Percentiles rank a stretch among this genome's conserved stretches.
Evolutionary conservation across 2,888 invertebrate genomes (phyloP).

Genomic region (Dynastes maya): DNA sequence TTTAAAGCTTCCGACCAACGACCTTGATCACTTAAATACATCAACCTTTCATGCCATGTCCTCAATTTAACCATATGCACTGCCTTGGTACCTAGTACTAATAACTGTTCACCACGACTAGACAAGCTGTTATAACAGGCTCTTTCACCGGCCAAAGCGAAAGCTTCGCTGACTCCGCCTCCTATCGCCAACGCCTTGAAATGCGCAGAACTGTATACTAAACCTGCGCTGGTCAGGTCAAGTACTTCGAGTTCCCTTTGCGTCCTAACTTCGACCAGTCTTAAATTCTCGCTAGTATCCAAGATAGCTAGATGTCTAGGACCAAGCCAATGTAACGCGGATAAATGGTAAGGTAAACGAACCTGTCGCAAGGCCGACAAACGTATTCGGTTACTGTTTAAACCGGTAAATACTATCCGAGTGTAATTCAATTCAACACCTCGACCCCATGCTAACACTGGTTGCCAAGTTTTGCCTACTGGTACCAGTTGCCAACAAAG

Average conservation of each 20-base stretch:
- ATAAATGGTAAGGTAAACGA: slow-evolving; percentile 80
- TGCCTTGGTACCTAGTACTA: slow-evolving; percentile 79
- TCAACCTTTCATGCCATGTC: slow-evolving; percentile 79
- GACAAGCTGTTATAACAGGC: slow-evolving; percentile 85
- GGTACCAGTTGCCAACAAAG: slow-evolving; percentile 94
- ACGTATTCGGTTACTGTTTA: slow-evolving; percentile 70
- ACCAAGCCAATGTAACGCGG: slow-evolving; percentile 87
- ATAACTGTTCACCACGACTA: slow-evolving; percentile 79
- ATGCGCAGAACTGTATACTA: slow-evolving; percentile 91
- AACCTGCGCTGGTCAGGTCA: slow-evolving; percentile 85
- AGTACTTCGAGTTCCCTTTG: slow-evolving; percentile 89
- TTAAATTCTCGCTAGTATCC: slow-evolving; percentile 89
- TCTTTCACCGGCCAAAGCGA: slow-evolving; percentile 82
- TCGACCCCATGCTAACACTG: slow-evolving; percentile 91
- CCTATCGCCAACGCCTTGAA: slow-evolving; percentile 95
- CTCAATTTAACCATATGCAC: slow-evolving; percentile 76
- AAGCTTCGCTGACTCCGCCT: slow-evolving; percentile 89
- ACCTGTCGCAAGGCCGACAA: slow-evolving; percentile 80
- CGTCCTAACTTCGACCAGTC: slow-evolving; percentile 90
- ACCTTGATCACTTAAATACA: slow-evolving; percentile 76
- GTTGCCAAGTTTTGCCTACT: slow-evolving; percentile 82
- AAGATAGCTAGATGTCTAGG: slow-evolving; percentile 87
- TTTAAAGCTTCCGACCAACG: slow-evolving; percentile 75
- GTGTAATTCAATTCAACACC: slow-evolving; percentile 90
- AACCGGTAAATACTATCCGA: slow-evolving; percentile 76